Percentiles rank a stretch among this genome's conserved stretches.
These are phyloP conservation scores for Zoanthus sociatus DNA, from an alignment of 92 coral and sea anemone species.

Conservation along the genomic window DNA sequence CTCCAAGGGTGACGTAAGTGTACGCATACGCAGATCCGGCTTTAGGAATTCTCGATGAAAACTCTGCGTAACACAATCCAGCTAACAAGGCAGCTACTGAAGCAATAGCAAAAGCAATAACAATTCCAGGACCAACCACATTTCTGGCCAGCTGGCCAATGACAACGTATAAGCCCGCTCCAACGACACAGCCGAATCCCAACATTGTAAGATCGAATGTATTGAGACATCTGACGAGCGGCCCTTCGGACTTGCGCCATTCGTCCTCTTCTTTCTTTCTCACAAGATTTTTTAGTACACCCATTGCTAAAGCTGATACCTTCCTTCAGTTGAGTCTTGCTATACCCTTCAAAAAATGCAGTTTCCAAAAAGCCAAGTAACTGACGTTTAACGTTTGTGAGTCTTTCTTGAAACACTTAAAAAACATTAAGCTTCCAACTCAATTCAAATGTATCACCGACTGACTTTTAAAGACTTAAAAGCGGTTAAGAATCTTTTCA, in stretches of 20 bases:
- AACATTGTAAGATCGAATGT: conserved; percentile 26
- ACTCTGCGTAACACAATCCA: conserved; percentile 90
- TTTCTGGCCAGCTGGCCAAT: conserved; percentile 87
- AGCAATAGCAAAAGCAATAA: conserved; percentile 85
- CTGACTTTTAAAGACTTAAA: not conserved
- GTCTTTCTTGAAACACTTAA: not conserved
- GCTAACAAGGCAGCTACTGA: conserved; percentile 82
- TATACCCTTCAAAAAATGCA: not conserved
- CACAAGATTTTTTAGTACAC: not conserved
- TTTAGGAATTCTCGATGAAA: conserved; percentile 80
- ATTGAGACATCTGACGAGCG: conserved; percentile 24
- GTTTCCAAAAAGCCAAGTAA: not conserved
- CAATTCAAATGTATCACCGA: not conserved
- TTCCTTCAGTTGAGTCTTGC: too few relatives aligned
- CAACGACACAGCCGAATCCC: conserved; percentile 24
- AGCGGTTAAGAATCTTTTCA: not conserved
- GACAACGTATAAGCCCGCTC: conserved; percentile 51
- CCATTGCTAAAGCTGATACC: not conserved
- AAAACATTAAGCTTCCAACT: not conserved
- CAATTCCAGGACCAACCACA: conserved; percentile 85
- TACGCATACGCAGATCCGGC: conserved; percentile 90
- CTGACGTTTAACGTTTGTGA: not conserved
- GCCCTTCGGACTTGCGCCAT: conserved; percentile 17
- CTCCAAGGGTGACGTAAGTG: conserved; percentile 86
- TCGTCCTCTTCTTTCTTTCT: conserved; percentile 7